Percentiles rank a stretch among this genome's conserved stretches.
phyloP scores from a whole-genome alignment of 1,140 invertebrate genomes.

The Aphis gossypii region DNA sequence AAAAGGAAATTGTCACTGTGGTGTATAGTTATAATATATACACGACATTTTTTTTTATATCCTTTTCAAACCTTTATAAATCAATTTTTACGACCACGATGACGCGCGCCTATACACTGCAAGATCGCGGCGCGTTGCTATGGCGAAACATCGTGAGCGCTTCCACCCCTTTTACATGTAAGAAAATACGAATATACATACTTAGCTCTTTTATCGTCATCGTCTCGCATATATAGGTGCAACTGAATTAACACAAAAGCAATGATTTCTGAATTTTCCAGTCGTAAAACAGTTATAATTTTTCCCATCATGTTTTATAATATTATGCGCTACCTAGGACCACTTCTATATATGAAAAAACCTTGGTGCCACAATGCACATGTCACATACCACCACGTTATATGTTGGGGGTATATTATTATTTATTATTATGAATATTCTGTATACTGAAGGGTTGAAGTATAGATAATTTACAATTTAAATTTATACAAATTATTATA shows the following conservation, averaged over 20 bases:
- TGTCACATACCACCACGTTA: neutral
- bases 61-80: constrained; percentile 7
- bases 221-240: neutral
- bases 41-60: neutral
- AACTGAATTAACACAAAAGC: neutral
- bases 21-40: neutral
- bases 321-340: neutral
- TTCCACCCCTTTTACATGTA: neutral
- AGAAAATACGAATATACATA: neutral
- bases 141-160: constrained; percentile 4
- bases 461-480: no score
- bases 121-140: neutral
- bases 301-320: neutral
- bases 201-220: neutral
- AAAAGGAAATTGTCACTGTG: constrained; percentile 1
- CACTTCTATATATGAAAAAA: neutral
- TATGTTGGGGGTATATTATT: neutral
- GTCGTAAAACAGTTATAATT: neutral
- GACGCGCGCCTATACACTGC: neutral
- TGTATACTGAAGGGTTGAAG: no score
- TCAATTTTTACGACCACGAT: constrained; percentile 31
- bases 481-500: no score
- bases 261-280: neutral
- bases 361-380: neutral
- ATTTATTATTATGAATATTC: no score